Conservation (phyloP, 2,797 vertebrate species). For the Oreochromis grahami region DNA sequence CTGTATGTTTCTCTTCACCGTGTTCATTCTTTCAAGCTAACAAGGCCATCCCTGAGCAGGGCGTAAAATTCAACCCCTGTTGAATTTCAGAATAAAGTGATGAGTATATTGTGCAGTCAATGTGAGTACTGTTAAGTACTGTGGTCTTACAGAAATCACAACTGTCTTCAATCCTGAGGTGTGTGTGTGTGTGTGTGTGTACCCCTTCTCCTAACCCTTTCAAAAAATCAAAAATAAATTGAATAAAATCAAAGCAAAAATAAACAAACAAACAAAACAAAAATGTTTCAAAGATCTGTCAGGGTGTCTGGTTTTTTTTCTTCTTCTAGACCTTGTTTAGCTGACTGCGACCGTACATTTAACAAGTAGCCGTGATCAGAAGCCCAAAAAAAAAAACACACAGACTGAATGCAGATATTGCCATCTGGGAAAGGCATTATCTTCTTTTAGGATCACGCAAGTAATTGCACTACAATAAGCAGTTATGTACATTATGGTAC, state of each 20-base stretch:
- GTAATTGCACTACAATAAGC: conserved; percentile 84
- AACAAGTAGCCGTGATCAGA: conserved; percentile 72
- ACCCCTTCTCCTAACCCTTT: conserved; percentile 66
- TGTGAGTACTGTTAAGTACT: conserved; percentile 77
- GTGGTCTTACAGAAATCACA: conserved; percentile 72
- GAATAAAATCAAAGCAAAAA: not conserved
- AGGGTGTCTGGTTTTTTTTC: conserved; percentile 56
- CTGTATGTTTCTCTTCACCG: conserved; percentile 80
- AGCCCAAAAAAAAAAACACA: conserved; percentile 69
- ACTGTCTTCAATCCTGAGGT: conserved; percentile 84
- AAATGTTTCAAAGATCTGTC: conserved; percentile 66
- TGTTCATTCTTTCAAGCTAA: conserved; percentile 88
- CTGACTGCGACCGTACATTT: conserved; percentile 60
- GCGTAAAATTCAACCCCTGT: conserved; percentile 80
- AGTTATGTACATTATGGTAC: conserved; percentile 83
- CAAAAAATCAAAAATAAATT: conserved; percentile 20
- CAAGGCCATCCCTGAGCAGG: conserved; percentile 97
- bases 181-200: conserved; percentile 57
- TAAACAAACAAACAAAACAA: conserved; percentile 5
- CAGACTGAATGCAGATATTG: conserved; percentile 79
- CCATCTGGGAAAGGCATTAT: conserved; percentile 76
- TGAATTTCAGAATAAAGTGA: conserved; percentile 84
- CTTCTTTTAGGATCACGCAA: conserved; percentile 76
- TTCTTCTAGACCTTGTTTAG: conserved; percentile 64
- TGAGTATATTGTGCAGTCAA: conserved; percentile 90